Evolutionary conservation across 2,113 vertebrate genomes (phyloP), one percentile per base, ranked within the genome.

Genomic region (Pangasianodon gigas): DNA sequence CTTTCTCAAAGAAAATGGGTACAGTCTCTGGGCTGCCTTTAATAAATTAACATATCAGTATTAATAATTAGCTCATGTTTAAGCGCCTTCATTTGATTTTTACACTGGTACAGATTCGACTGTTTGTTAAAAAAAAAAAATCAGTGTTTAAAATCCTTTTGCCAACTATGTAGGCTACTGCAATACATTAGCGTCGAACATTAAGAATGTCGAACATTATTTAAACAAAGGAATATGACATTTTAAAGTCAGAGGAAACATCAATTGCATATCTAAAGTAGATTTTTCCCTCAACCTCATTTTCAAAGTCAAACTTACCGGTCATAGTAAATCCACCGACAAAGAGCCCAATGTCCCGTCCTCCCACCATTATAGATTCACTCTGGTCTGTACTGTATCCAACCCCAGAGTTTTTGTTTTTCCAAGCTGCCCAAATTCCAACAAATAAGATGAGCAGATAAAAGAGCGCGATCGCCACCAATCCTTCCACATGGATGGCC

Each of bases 311-410:
- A 32, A 84, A 95, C 97, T 94, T 95, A 99, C 98, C 98, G 1
- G 98, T 99, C 98, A 99, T 99, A 5, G 98, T 99, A 92, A 99
- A 99, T 92, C 95, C 98, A 19, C 98, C 98, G 75, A 99, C 98
- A 46, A 99, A 96, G 92, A 99, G 93, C 24, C 98, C 98, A 65
- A 99, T 99, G 92, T 99, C 98, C 83, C 98, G 96, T 75, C 98
- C 98, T 9, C 98, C 98, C 1, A 99, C 97, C 94, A 99, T 99
- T 89, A 99, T 99, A 79, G 95, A 96, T 94, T 99, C 98, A 0
- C 98, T 97, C 87, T 97, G 97, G 65, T 97, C 97, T 7, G 62
- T 69, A 4, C 93, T 92, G 52, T 96, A 95, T 67, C 90, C 91
- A 0, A 92, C 95, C 67, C 97, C 95, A 0, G 96, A 96, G 93